Evolutionary conservation across 1,140 invertebrate species (phyloP).

Genomic region (Triops longicaudatus): DNA sequence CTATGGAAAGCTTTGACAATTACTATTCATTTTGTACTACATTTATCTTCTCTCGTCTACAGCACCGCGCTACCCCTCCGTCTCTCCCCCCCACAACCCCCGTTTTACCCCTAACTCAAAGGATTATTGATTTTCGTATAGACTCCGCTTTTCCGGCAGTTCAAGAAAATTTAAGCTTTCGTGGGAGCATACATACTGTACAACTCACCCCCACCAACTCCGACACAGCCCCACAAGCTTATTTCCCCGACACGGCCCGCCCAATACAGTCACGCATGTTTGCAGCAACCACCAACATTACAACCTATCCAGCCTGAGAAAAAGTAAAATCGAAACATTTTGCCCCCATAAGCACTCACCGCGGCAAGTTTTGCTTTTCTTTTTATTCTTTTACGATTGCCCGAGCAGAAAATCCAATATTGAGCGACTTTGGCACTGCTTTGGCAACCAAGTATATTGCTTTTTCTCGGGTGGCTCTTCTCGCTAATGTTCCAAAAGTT

Average conservation of each 20-base stretch:
- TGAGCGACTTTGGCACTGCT: conserved; percentile 9
- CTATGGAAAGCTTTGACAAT: background rate
- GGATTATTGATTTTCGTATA: conserved; percentile 9
- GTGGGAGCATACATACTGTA: background rate
- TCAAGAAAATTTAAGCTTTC: conserved; percentile 4
- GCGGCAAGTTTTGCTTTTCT: background rate
- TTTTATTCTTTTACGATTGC: conserved; percentile 12
- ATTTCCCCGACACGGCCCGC: background rate
- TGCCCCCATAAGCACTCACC: background rate
- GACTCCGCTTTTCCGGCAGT: background rate
- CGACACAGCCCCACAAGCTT: background rate
- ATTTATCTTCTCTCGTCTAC: background rate
- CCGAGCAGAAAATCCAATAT: background rate
- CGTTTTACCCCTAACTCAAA: background rate
- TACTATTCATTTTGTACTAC: background rate
- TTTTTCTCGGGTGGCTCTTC: background rate
- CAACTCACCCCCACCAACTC: background rate
- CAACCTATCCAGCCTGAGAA: background rate
- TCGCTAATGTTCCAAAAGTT: background rate
- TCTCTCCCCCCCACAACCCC: background rate
- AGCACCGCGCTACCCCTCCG: background rate
- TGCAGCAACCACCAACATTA: background rate
- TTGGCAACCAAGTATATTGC: background rate
- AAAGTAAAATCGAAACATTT: background rate
- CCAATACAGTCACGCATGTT: background rate